These are phyloP conservation scores for Tethya wilhelma DNA, from an alignment of 37 sponge, comb jelly and placozoan genomes.

Conservation along the genomic window DNA sequence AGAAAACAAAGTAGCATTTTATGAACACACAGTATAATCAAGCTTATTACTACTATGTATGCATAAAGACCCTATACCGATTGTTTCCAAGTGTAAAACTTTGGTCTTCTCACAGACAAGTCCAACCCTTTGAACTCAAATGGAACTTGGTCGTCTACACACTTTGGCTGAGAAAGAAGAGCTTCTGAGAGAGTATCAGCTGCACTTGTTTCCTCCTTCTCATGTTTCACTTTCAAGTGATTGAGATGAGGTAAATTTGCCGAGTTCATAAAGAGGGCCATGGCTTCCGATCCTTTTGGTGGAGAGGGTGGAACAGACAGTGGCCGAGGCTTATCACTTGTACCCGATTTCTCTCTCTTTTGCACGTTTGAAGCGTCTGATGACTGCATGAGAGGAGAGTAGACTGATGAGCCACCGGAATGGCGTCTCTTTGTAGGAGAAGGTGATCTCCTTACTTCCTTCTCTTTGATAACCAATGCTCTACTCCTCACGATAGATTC, in stretches of 20 bases:
- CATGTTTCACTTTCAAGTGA: conserved; percentile 18
- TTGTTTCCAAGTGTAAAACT: neutral
- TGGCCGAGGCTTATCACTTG: neutral
- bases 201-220: conserved; percentile 4
- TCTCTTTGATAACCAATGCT: too few relatives aligned
- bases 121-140: conserved; percentile 9
- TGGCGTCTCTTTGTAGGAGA: too few relatives aligned
- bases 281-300: neutral
- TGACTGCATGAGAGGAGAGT: too few relatives aligned
- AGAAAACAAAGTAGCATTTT: too few relatives aligned
- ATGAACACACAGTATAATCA: too few relatives aligned
- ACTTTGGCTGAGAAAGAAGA: conserved; percentile 24
- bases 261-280: conserved; percentile 56
- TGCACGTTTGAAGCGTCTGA: too few relatives aligned
- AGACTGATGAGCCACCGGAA: too few relatives aligned
- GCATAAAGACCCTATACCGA: too few relatives aligned
- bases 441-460: too few relatives aligned
- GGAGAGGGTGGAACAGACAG: neutral
- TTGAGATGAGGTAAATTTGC: conserved; percentile 50
- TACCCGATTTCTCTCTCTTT: too few relatives aligned
- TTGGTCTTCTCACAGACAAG: neutral
- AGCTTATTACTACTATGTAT: too few relatives aligned
- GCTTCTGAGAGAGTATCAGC: conserved; percentile 24
- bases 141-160: conserved; percentile 9
- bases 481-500: too few relatives aligned